Conservation (phyloP, 2,113 vertebrate genomes). For the Glaucomys volans region DNA sequence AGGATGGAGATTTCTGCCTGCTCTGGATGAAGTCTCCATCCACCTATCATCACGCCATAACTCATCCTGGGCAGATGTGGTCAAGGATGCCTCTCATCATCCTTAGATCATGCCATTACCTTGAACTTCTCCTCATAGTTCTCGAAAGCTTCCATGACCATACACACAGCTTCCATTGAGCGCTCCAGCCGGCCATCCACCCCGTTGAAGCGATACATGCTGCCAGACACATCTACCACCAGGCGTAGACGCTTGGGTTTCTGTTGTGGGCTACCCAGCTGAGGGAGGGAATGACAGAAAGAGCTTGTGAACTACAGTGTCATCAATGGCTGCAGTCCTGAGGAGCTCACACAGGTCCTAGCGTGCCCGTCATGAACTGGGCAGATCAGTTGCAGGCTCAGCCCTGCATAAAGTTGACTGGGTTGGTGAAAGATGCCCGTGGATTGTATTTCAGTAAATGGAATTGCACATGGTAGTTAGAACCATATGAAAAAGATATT, state of each 20-base stretch:
- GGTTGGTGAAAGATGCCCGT: background rate
- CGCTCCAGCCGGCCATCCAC: conserved; percentile 96
- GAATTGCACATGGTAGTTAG: conserved; percentile 43
- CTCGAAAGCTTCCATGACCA: conserved; percentile 99
- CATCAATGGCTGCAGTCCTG: background rate
- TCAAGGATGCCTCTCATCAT: background rate
- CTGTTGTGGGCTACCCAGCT: conserved; percentile 95
- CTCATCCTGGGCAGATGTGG: background rate
- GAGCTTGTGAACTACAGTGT: background rate
- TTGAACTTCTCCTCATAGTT: conserved; percentile 97
- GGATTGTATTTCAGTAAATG: conserved; percentile 58
- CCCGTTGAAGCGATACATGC: conserved; percentile 99
- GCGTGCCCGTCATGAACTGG: background rate
- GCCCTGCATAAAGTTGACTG: background rate
- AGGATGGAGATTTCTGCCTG: background rate
- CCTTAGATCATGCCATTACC: conserved; percentile 85
- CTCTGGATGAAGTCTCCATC: background rate
- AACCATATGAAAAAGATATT: conserved; percentile 49
- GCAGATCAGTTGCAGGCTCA: background rate
- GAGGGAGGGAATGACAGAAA: background rate
- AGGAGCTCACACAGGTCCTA: background rate
- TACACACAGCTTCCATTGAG: conserved; percentile 97
- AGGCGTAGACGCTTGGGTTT: conserved; percentile 96
- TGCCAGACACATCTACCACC: conserved; percentile 96
- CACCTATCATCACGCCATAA: background rate